phyloP scores from a whole-genome alignment of 1,140 invertebrate species.

The Drosophila littoralis region DNA sequence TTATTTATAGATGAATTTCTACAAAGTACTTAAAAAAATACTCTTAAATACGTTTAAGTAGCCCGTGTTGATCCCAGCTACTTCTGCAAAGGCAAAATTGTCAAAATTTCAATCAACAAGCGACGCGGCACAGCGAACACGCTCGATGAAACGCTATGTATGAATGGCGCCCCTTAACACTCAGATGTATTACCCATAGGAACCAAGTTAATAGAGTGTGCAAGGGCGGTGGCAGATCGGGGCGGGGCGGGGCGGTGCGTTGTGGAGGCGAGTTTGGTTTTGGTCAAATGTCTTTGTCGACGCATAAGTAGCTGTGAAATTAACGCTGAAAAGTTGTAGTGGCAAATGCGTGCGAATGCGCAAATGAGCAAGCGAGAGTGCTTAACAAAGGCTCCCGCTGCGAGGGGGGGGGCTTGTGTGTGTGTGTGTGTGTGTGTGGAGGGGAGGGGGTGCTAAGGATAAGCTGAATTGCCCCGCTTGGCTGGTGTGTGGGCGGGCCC shows the following conservation, averaged over 20 bases:
- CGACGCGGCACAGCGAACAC: slow-evolving; percentile 17
- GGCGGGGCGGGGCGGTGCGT: neutral
- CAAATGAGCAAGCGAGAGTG: slow-evolving; percentile 56
- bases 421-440: neutral
- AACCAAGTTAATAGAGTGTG: neutral
- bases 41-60: no score
- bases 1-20: no score
- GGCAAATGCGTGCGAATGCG: slow-evolving; percentile 40
- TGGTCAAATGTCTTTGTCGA: slow-evolving; percentile 45
- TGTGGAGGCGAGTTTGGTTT: neutral
- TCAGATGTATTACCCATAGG: slow-evolving; percentile 32
- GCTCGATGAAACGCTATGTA: neutral
- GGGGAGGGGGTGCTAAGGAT: no score
- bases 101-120: neutral
- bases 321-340: slow-evolving; percentile 65
- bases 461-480: neutral
- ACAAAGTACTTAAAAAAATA: no score
- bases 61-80: no score
- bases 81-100: no score
- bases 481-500: no score
- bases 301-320: slow-evolving; percentile 80
- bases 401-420: neutral
- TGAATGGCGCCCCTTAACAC: slow-evolving; percentile 1
- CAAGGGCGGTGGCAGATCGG: no score
- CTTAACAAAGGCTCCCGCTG: slow-evolving; percentile 35